Evolutionary conservation across 1,140 invertebrate species (phyloP), one percentile per base, ranked within the genome.

Genomic region (Aphelinus certus): DNA sequence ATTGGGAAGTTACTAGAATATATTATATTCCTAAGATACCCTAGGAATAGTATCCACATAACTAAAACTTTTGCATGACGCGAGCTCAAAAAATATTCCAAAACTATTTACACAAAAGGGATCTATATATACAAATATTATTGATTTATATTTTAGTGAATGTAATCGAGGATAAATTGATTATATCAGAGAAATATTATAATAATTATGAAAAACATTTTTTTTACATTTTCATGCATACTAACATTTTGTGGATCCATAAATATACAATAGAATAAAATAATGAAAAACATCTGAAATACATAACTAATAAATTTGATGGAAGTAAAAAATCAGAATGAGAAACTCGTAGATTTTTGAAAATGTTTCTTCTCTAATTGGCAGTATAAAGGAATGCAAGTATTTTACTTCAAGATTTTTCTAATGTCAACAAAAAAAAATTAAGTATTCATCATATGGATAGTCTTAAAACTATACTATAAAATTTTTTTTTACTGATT

Each of bases 401-500:
- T n/a, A 68, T 10, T 63, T 75, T 2, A 63, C 47, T 57, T 3
- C 62, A 75, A 57, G 10, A 61, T 61, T 71, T 61, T 67, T 48
- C 1, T 51, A 62, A 42, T 42, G 2, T 66, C 47, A 73, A 5
- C 42, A 55, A 60, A 3, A 61, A 62, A 64, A 26, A 57, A 9
- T 63, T n/a, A 6, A 66, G 58, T 69, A 3, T 45, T 60, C 10
- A 51, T 5, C 26, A 51, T 61, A 70, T 57, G 42, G n/a, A 55
- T 58, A 58, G 9, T 69, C 10, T 7, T 45, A 57, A 42, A 42
- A 65, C 60, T 74, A 51, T 58, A 26, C 3, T 46, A 45, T 6
- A 6, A n/a, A 65, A 70, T 73, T 73, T 26, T 81, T 87, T 87
- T 90, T 3, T 87, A 88, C 70, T 90, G 86, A 75, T 88, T 88